phyloP scores from a whole-genome alignment of 2,113 vertebrate species.

The Gymnogyps californianus region DNA sequence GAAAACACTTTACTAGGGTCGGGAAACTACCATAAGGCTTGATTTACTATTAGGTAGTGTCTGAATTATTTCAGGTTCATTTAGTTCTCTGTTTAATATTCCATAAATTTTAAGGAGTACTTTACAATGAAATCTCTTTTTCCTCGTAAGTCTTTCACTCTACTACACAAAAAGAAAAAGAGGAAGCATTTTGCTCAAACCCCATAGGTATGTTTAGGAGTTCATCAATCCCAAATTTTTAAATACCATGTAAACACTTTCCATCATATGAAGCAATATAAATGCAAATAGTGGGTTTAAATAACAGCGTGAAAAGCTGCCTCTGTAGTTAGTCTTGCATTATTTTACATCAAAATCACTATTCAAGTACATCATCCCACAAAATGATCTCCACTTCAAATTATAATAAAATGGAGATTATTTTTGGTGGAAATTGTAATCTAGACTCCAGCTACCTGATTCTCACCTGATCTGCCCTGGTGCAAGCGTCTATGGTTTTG shows the following conservation, averaged over 20 bases:
- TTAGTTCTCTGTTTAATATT: constrained; percentile 30
- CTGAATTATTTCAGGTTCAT: neutral
- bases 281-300: constrained; percentile 35
- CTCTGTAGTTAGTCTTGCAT: neutral
- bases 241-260: constrained; percentile 20
- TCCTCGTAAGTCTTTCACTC: neutral
- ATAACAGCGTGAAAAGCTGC: constrained; percentile 13
- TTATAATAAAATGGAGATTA: neutral
- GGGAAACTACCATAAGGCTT: neutral
- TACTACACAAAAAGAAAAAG: neutral
- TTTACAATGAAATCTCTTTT: constrained; percentile 6
- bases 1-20: neutral
- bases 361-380: neutral
- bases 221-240: constrained; percentile 5
- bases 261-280: constrained; percentile 27
- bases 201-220: constrained; percentile 2
- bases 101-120: neutral
- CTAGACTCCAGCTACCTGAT: neutral
- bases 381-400: neutral
- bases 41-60: neutral
- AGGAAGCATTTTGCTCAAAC: neutral
- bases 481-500: neutral
- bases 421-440: neutral
- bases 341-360: constrained; percentile 31
- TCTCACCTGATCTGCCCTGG: neutral